A percentile compares a stretch with the other conserved stretches of the same genome.
Evolutionary conservation across 2,888 invertebrate species (phyloP).

Genomic region (Rotaria macrura): DNA sequence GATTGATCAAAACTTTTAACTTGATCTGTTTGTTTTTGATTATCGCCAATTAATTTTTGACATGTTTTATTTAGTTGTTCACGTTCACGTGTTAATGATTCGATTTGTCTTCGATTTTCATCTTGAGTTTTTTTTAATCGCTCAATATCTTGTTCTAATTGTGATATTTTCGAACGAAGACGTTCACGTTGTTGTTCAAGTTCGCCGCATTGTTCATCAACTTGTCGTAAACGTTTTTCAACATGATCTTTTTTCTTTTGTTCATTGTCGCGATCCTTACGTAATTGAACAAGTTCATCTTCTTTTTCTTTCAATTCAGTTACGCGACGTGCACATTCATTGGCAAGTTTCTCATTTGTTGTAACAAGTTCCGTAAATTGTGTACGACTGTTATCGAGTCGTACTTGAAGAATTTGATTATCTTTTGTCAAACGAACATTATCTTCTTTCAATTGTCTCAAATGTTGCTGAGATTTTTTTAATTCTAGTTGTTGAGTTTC

Average conservation of each 20-base stretch:
- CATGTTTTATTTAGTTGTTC: slow-evolving; percentile 53
- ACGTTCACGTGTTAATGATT: slow-evolving; percentile 60
- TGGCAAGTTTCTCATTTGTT: slow-evolving; percentile 43
- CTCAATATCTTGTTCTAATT: slow-evolving; percentile 49
- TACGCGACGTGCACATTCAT: slow-evolving; percentile 45
- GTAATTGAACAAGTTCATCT: slow-evolving; percentile 47
- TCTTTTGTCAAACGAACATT: slow-evolving; percentile 48
- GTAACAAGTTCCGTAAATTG: slow-evolving; percentile 46
- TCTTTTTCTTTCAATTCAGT: slow-evolving; percentile 50
- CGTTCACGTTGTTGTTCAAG: slow-evolving; percentile 47
- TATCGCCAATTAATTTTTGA: slow-evolving; percentile 48
- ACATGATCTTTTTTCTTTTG: slow-evolving; percentile 56
- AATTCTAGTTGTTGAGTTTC: slow-evolving; percentile 43
- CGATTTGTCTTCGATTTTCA: slow-evolving; percentile 57
- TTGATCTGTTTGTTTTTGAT: slow-evolving; percentile 59
- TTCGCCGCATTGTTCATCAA: slow-evolving; percentile 48
- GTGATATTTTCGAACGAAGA: slow-evolving; percentile 38
- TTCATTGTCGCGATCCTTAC: slow-evolving; percentile 45
- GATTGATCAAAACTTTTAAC: slow-evolving; percentile 60
- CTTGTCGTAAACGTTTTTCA: slow-evolving; percentile 44
- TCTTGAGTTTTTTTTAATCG: slow-evolving; percentile 47
- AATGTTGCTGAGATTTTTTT: slow-evolving; percentile 40
- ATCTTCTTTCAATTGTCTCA: not conserved
- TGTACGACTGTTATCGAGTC: slow-evolving; percentile 40
- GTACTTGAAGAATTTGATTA: slow-evolving; percentile 5